Conservation (phyloP, 2,113 vertebrate species). For the Anarrhichthys ocellatus region DNA sequence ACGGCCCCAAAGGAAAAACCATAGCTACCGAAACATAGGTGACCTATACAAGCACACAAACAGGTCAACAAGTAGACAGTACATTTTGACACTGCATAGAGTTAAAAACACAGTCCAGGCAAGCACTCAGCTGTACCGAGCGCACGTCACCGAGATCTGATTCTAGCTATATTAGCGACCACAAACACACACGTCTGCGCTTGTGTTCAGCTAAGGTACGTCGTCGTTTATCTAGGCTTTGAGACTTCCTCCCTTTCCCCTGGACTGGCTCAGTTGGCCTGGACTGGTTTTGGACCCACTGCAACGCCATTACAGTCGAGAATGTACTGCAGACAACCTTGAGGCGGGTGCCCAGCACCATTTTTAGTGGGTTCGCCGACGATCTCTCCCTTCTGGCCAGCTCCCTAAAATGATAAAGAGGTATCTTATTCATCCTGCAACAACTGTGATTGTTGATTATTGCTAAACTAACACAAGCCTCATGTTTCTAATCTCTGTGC, state of each 20-base stretch:
- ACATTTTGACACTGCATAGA: slow-evolving; percentile 93
- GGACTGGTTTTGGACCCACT: slow-evolving; percentile 95
- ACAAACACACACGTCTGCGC: slow-evolving; percentile 49
- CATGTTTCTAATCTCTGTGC: neutral
- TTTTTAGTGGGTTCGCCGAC: slow-evolving; percentile 86
- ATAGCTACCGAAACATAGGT: slow-evolving; percentile 88
- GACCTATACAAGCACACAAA: slow-evolving; percentile 92
- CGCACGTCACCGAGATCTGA: slow-evolving; percentile 78
- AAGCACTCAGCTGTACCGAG: slow-evolving; percentile 83
- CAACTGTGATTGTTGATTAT: neutral
- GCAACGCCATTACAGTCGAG: slow-evolving; percentile 98
- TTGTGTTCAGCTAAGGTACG: slow-evolving; percentile 83
- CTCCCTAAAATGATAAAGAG: slow-evolving; percentile 81
- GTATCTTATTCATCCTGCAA: neutral
- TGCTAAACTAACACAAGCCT: neutral
- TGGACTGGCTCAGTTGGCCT: slow-evolving; percentile 89
- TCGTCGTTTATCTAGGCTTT: slow-evolving; percentile 55
- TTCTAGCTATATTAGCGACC: slow-evolving; percentile 61
- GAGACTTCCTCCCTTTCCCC: slow-evolving; percentile 48
- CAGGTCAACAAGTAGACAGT: slow-evolving; percentile 88
- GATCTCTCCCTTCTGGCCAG: slow-evolving; percentile 89
- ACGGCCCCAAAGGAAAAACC: slow-evolving; percentile 86
- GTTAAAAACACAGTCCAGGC: slow-evolving; percentile 91
- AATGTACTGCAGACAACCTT: slow-evolving; percentile 99
- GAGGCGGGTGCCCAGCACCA: slow-evolving; percentile 89